Percentiles rank a stretch among this genome's conserved stretches.
Evolutionary conservation across 2,797 vertebrate species (phyloP).

Genomic region (Carcharodon carcharias): DNA sequence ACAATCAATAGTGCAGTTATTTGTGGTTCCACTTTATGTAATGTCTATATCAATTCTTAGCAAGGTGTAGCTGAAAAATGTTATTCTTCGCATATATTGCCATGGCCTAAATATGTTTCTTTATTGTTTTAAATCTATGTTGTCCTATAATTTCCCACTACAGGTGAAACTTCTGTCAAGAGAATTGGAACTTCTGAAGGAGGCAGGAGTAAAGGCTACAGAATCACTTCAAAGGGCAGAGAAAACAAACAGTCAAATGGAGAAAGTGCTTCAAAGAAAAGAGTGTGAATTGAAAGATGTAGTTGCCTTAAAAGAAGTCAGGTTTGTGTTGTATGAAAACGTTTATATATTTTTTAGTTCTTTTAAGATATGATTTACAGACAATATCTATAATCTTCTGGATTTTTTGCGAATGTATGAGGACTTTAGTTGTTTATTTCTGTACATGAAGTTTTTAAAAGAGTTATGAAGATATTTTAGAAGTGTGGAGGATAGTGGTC

Average conservation of each 20-base stretch:
- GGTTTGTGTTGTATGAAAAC: slow-evolving; percentile 46
- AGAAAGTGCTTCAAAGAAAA: slow-evolving; percentile 51
- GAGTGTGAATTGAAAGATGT: slow-evolving; percentile 55
- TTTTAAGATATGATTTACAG: neutral
- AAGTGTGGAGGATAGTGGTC: neutral
- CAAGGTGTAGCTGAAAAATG: neutral
- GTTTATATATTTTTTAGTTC: neutral
- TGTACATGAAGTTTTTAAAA: neutral
- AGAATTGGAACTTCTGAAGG: slow-evolving; percentile 55
- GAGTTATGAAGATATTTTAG: neutral
- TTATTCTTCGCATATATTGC: neutral
- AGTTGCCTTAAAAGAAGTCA: slow-evolving; percentile 56
- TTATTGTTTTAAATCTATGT: neutral
- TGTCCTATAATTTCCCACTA: neutral
- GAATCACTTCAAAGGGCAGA: slow-evolving; percentile 54
- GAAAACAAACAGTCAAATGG: slow-evolving; percentile 49
- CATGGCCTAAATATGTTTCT: neutral
- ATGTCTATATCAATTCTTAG: neutral
- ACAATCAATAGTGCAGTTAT: neutral
- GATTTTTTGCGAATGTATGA: neutral
- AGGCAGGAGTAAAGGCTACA: slow-evolving; percentile 47
- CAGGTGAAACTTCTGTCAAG: slow-evolving; percentile 64
- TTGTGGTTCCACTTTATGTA: neutral
- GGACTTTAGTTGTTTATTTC: neutral
- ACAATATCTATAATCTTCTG: neutral